Evolutionary conservation across 2,113 vertebrate species (phyloP).

Genomic region (Capra hircus): DNA sequence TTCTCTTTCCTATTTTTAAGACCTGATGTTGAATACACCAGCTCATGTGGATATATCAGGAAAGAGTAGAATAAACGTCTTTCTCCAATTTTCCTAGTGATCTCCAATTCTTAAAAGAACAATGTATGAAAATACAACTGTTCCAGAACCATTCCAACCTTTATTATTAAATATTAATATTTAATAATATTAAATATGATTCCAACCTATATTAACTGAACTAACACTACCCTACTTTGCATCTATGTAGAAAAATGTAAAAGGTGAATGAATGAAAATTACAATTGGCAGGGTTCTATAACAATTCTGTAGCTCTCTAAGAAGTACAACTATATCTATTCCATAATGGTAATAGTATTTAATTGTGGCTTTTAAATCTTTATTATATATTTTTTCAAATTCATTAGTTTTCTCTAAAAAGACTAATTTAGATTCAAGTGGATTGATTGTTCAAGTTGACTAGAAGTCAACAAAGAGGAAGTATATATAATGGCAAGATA

Average conservation of each 20-base stretch:
- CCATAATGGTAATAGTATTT: neutral
- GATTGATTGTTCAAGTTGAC: neutral
- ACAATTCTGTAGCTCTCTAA: neutral
- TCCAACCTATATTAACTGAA: neutral
- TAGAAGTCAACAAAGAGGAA: slow-evolving; percentile 10
- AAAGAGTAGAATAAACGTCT: neutral
- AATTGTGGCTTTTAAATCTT: neutral
- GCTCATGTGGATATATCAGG: neutral
- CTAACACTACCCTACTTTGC: neutral
- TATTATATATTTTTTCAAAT: neutral
- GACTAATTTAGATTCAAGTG: neutral
- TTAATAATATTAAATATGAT: neutral
- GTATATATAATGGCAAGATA: neutral
- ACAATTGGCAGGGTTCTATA: neutral
- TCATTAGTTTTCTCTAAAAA: neutral
- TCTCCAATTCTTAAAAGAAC: neutral
- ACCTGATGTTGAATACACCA: neutral
- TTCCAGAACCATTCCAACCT: neutral
- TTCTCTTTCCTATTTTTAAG: neutral
- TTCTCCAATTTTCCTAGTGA: neutral
- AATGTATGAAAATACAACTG: neutral
- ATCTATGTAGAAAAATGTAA: neutral
- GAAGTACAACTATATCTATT: neutral
- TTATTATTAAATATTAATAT: neutral
- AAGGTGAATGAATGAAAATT: neutral